Evolutionary conservation across 2,888 invertebrate genomes (phyloP).

Genomic region (Nowickia ferox): DNA sequence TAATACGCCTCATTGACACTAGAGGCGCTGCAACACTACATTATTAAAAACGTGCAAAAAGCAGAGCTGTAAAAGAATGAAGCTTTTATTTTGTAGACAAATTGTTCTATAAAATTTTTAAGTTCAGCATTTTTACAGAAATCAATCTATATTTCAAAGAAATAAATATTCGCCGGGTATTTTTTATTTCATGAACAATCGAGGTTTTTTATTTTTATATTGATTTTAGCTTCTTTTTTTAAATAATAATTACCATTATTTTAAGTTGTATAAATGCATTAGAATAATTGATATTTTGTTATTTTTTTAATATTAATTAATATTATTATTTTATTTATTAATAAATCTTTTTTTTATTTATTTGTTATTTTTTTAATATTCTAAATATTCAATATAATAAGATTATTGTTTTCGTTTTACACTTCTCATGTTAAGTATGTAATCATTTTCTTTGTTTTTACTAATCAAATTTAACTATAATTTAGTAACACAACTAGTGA

Average conservation of each 20-base stretch:
- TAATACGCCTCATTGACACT: too few relatives aligned
- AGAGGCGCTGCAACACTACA: too few relatives aligned
- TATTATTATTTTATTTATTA: constrained; percentile 41
- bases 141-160: neutral
- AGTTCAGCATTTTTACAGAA: too few relatives aligned
- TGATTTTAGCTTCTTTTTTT: constrained; percentile 18
- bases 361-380: constrained; percentile 61
- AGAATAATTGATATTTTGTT: constrained; percentile 80
- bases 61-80: too few relatives aligned
- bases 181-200: constrained; percentile 71
- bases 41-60: too few relatives aligned
- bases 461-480: constrained; percentile 78
- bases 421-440: constrained; percentile 70
- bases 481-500: constrained; percentile 80
- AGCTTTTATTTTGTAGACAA: too few relatives aligned
- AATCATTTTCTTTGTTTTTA: constrained; percentile 46
- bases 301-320: constrained; percentile 59
- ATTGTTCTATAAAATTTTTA: too few relatives aligned
- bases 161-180: constrained; percentile 4
- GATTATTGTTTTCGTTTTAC: constrained; percentile 73
- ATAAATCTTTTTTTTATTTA: constrained; percentile 34
- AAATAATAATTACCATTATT: constrained; percentile 60
- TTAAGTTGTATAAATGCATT: constrained; percentile 79
- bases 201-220: constrained; percentile 69
- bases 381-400: constrained; percentile 71